Conservation (phyloP, 2,113 vertebrate species). For the Thomomys bottae region DNA sequence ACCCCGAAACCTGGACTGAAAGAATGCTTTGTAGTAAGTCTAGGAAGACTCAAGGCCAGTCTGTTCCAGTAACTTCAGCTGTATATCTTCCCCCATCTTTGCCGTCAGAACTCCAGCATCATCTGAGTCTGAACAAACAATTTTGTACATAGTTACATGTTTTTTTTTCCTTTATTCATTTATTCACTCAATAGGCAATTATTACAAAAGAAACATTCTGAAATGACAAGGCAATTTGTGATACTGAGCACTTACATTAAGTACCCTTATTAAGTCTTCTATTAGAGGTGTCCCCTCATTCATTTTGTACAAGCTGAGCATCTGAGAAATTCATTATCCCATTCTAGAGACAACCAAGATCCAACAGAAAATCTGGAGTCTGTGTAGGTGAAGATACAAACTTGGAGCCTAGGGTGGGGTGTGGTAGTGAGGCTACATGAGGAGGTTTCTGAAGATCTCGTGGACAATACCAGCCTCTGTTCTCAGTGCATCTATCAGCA, state of each 20-base stretch:
- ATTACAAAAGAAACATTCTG: background rate
- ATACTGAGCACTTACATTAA: background rate
- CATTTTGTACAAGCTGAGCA: background rate
- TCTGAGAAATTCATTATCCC: background rate
- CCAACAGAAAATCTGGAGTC: background rate
- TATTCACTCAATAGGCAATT: background rate
- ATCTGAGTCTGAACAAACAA: background rate
- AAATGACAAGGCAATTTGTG: background rate
- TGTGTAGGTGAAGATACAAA: background rate
- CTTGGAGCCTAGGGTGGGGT: background rate
- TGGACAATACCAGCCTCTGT: background rate
- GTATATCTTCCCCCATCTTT: background rate
- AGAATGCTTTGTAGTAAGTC: background rate
- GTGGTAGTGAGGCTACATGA: rapidly evolving
- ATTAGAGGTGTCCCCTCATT: background rate
- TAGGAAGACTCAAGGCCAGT: background rate
- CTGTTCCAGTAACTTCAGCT: background rate
- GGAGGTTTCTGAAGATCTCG: rapidly evolving
- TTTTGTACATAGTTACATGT: background rate
- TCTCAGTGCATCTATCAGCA: background rate
- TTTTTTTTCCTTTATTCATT: background rate
- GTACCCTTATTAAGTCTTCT: background rate
- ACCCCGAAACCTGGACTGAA: background rate
- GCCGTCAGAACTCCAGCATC: background rate
- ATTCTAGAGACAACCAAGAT: background rate